Evolutionary conservation across 53 echinoderm and acorn worm genomes (phyloP).

Genomic region (Antedon mediterranea): DNA sequence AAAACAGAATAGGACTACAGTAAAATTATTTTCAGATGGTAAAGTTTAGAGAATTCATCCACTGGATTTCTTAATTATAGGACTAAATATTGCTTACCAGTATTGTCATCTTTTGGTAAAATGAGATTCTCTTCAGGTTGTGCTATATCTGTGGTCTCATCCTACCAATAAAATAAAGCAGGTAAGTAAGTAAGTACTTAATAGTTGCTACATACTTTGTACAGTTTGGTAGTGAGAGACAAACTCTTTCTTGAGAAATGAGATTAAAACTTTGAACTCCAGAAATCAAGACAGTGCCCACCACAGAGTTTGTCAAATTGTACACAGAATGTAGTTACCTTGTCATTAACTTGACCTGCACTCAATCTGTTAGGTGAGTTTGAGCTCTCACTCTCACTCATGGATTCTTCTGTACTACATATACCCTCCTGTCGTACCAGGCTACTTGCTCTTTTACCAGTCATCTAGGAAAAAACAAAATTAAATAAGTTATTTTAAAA

Average conservation of each 20-base stretch:
- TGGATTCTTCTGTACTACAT: neutral
- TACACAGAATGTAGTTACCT: neutral
- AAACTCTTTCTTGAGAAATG: too few species aligned
- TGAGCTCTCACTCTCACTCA: slow-evolving; percentile 1
- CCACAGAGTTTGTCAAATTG: too few species aligned
- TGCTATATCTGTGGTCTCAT: neutral
- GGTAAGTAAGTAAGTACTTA: too few species aligned
- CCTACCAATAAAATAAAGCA: neutral
- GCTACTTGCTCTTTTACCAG: neutral
- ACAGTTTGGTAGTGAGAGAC: too few species aligned
- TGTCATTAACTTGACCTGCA: neutral
- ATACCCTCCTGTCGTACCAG: neutral
- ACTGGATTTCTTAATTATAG: too few species aligned
- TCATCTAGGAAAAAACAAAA: neutral
- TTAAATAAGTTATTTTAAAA: neutral
- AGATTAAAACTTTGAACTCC: too few species aligned
- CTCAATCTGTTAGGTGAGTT: neutral
- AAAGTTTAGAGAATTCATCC: too few species aligned
- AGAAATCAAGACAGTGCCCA: too few species aligned
- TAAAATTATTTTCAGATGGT: too few species aligned
- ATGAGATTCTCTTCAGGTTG: neutral
- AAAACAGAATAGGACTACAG: too few species aligned
- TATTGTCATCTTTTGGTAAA: neutral
- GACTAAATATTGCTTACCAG: too few species aligned
- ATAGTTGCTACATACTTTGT: too few species aligned